Conservation (phyloP, 92 coral and sea anemone genomes). For the Plumapathes pennacea region DNA sequence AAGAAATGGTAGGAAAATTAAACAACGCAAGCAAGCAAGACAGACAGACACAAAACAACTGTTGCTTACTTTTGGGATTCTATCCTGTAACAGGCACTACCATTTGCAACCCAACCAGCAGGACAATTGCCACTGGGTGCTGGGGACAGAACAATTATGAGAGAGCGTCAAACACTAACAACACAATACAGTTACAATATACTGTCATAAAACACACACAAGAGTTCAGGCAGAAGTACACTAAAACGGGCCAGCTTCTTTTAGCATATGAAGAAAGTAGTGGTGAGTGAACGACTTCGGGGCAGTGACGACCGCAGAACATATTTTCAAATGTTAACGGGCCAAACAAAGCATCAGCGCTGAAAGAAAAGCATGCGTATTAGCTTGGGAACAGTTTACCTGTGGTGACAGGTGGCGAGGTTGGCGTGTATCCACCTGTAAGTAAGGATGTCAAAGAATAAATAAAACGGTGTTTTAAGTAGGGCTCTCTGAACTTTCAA, state of each 20-base stretch:
- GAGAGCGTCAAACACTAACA: too few relatives aligned
- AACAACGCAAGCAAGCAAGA: too few relatives aligned
- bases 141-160: conserved; percentile 7
- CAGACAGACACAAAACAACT: too few relatives aligned
- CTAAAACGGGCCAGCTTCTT: background rate
- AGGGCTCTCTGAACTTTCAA: too few relatives aligned
- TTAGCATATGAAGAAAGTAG: too few relatives aligned
- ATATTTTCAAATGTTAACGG: too few relatives aligned
- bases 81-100: conserved; percentile 59
- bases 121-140: conserved; percentile 59
- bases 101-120: conserved; percentile 59
- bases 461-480: background rate
- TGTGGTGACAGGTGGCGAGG: background rate
- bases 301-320: too few relatives aligned
- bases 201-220: background rate
- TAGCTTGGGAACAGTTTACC: background rate
- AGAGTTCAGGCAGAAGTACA: background rate
- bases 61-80: conserved; percentile 40
- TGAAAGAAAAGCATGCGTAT: too few relatives aligned
- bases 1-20: too few relatives aligned
- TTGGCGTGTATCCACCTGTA: background rate
- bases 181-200: background rate
- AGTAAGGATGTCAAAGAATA: background rate
- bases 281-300: too few relatives aligned
- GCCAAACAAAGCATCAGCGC: too few relatives aligned